Evolutionary conservation across 2,888 invertebrate species (phyloP), one percentile per base, ranked within the genome.

Genomic region (Germaria angustata): DNA sequence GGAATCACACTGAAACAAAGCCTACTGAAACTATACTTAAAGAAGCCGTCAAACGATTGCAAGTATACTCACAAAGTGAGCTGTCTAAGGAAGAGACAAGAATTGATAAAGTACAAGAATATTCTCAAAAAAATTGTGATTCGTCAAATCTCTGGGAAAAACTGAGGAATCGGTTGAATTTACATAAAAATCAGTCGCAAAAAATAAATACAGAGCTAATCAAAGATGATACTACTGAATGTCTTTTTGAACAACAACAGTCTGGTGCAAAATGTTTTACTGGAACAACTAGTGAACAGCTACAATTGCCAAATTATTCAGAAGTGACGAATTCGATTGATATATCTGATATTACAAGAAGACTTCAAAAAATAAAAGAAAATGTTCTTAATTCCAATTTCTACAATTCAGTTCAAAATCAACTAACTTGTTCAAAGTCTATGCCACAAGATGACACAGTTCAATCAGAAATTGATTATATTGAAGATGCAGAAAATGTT

Each of bases 41-140:
- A 76, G 88, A 90, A 80, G 91, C 91, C 4, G 88, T 91, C 0
- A 88, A 87, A 11, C 87, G 91, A 2, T 85, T 91, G 17, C 87
- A 86, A 65, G 32, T 84, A 6, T 77, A 81, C 28, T 73, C 78
- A 2, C 53, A 75, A 46, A 13, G 15, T n/a, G 72, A 77, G 7
- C 2, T 13, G 2, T 32, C 9, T 15, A 66, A 72, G 20, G 65
- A 66, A 39, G 66, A 66, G 5, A 6, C 20, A 5, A 49, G 22
- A 24, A 1, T 15, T 13, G 39, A 32, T 11, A 34, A 17, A n/a
- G n/a, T 5, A 4, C 5, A 3, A 20, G 61, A 77, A n/a, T 24
- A 22, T 32, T 4, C 2, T 0, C 51, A 59, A 59, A 59, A 79
- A 24, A 57, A 28, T 9, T 9, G 4, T 1, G 49, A 34, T 7